Base-by-base conservation (phyloP, 2,113 vertebrate species). In the Cacatua alba region DNA sequence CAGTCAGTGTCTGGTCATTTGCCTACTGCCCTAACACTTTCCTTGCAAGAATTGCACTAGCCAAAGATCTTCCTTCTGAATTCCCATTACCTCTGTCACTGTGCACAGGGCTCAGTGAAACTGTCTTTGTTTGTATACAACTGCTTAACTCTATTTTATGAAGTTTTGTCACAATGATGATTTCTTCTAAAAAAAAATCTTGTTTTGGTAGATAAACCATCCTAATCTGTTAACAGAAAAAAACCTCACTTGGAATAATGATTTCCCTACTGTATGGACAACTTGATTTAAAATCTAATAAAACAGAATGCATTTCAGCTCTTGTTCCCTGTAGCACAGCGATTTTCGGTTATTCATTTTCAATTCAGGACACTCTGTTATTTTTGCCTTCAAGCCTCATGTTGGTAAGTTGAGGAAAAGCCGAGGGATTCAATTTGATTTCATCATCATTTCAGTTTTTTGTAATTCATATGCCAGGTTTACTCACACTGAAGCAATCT, bases 321-420 rank as follows among this genome's bases (percentile, higher is more conserved):
- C n/a, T 37, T 74, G 14, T 80, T 74, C 39, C 10, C 25, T 67
- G 39, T 79, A 76, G 39, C 57, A 82, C n/a, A 82, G 7, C 1
- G 3, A 31, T 85, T 85, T 92, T 87, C 39, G 60, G 71, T 72
- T 85, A 85, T 63, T 92, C 25, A 60, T 87, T 88, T 88, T 71
- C 75, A 44, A 20, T 85, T 88, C 39, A 68, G 20, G 21, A 23
- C 33, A 8, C 17, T 48, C 29, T 43, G 62, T 44, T 67, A 75
- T 49, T 81, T 94, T 82, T 84, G 7, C 37, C 33, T 94, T 83
- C 19, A 48, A 86, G 37, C 8, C 26, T 55, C 41, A 26, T 74
- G 13, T 60, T 60, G 12, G 29, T 64, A 86, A 60, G 49, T 65
- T 19, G 35, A 83, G 13, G 21, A 79, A 80, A 76, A 90, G 25